Conservation (phyloP, 1,140 invertebrate genomes). For the Protaetia brevitarsis region DNA sequence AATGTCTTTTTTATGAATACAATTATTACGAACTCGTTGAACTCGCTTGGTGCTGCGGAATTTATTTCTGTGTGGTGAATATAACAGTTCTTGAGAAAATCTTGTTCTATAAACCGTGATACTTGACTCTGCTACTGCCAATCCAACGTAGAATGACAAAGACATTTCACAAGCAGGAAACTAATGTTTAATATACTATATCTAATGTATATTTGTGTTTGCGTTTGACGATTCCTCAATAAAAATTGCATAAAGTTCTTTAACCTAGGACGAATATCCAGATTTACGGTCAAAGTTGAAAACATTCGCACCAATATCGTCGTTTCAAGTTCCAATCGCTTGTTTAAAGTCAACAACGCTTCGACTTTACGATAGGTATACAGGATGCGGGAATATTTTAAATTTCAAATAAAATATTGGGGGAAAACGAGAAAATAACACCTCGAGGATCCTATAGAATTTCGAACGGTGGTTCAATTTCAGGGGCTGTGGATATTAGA, state of each 20-base stretch:
- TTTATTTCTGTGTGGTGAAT: no score
- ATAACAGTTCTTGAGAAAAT: no score
- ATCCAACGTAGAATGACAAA: no score
- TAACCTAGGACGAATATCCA: neutral
- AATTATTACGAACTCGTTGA: no score
- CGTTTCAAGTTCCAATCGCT: neutral
- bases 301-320: neutral
- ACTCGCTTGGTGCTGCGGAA: no score
- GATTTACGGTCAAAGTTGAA: neutral
- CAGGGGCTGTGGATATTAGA: neutral
- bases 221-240: neutral
- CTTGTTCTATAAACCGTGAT: no score
- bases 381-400: neutral
- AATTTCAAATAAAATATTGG: slow-evolving; percentile 4
- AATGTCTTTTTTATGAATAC: no score
- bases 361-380: neutral
- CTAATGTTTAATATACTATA: neutral
- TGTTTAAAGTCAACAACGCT: slow-evolving; percentile 2
- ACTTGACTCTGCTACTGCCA: no score
- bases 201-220: no score
- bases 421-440: neutral
- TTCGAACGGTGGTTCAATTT: neutral
- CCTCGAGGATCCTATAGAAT: neutral
- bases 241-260: neutral
- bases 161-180: no score